phyloP scores from a whole-genome alignment of 2,113 vertebrate genomes.

The Xenopus borealis region DNA sequence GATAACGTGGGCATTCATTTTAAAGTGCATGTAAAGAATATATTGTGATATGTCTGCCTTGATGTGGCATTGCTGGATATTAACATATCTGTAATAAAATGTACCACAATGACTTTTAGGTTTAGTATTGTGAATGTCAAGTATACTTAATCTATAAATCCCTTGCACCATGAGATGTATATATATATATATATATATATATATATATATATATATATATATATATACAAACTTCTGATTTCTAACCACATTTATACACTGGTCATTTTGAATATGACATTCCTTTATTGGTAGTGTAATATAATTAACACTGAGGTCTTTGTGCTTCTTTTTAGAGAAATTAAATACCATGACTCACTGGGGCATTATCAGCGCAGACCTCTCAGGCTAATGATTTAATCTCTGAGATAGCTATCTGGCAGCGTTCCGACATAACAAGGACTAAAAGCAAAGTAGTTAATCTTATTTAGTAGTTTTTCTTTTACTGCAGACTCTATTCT shows the following conservation, averaged over 20 bases:
- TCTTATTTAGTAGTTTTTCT: slow-evolving; percentile 64
- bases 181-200: too few relatives aligned
- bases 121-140: too few relatives aligned
- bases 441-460: slow-evolving; percentile 65
- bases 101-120: too few relatives aligned
- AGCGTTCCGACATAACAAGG: slow-evolving; percentile 60
- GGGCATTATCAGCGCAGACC: slow-evolving; percentile 65
- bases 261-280: slow-evolving; percentile 59
- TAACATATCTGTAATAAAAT: too few relatives aligned
- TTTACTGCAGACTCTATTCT: slow-evolving; percentile 58
- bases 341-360: slow-evolving; percentile 74
- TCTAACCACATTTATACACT: slow-evolving; percentile 17
- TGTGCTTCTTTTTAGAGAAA: slow-evolving; percentile 69
- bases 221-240: not conserved
- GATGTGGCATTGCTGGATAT: too few relatives aligned
- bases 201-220: too few relatives aligned
- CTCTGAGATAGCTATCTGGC: slow-evolving; percentile 71
- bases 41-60: too few relatives aligned
- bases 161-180: too few relatives aligned
- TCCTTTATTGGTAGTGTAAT: slow-evolving; percentile 61
- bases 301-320: slow-evolving; percentile 69
- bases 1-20: too few relatives aligned
- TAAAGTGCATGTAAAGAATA: too few relatives aligned
- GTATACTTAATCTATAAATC: too few relatives aligned
- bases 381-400: slow-evolving; percentile 71